Evolutionary conservation across 2,113 vertebrate species (phyloP).

Genomic region (Gopherus evgoodei): DNA sequence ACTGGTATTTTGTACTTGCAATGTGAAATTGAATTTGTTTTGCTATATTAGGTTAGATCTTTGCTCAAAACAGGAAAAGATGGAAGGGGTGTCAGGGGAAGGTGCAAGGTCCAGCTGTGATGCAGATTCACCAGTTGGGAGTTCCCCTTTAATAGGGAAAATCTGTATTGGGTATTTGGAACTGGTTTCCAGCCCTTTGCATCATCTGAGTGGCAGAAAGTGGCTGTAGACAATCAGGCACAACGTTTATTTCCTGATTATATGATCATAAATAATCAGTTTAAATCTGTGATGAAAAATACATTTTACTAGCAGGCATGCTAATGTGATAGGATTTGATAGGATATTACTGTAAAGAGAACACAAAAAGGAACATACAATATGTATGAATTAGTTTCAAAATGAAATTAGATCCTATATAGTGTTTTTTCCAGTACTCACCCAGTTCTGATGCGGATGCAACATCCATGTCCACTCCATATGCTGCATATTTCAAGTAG

Average conservation of each 20-base stretch:
- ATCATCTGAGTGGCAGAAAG: not conserved
- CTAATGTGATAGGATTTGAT: not conserved
- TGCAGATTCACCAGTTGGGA: not conserved
- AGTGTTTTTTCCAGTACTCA: conserved; percentile 45
- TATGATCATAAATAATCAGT: not conserved
- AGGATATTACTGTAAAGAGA: conserved; percentile 37
- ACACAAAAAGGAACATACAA: not conserved
- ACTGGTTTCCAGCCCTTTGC: not conserved
- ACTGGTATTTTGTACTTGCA: not conserved
- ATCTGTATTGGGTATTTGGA: not conserved
- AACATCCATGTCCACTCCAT: conserved; percentile 52
- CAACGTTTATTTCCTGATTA: not conserved
- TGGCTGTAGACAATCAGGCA: not conserved
- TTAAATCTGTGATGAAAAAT: not conserved
- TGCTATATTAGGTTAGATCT: not conserved
- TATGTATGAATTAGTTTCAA: conserved; percentile 34
- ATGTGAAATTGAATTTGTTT: not conserved
- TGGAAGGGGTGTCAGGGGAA: too few relatives aligned
- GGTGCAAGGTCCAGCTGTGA: not conserved
- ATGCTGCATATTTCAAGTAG: conserved; percentile 46
- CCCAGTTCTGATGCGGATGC: conserved; percentile 60
- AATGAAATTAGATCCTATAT: conserved; percentile 6
- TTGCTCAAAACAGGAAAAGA: not conserved
- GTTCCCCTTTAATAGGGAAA: not conserved
- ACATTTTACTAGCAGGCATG: not conserved